Evolutionary conservation across 2,113 vertebrate species (phyloP), one percentile per base, ranked within the genome.

Genomic region (Tor tambroides): DNA sequence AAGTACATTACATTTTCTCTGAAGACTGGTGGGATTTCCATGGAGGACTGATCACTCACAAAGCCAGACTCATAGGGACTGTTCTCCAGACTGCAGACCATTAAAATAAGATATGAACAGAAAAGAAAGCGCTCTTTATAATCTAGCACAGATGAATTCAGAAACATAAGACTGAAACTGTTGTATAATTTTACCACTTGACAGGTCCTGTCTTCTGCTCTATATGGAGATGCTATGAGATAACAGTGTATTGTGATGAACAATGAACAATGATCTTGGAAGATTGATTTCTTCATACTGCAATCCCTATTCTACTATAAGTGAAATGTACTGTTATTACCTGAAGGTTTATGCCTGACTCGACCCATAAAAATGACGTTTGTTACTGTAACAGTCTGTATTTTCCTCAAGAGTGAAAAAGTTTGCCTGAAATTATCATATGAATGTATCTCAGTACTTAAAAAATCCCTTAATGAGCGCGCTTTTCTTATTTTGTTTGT

Each of bases 11-110:
- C 28, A 35, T 11, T 35, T 7, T 35, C 51, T 61, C 51, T 38
- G 77, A 56, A 80, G 30, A 28, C 74, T 3, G 7, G 15, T 8
- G 26, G 43, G 43, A 28, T 46, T 26, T 51, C 26, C 14, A 12
- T 35, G 17, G 30, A 38, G 51, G 6, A 15, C 9, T 15, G 10
- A 7, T n/a, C 30, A 7, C 46, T 51, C 28, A 35, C 6, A 5
- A 35, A 21, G 19, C 21, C 49, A 56, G 28, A 9, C 15, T 10
- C 5, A 54, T 17, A 17, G 49, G 14, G 14, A 56, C 51, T 38
- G 65, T 43, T 11, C 51, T 82, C 12, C 46, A 87, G 88, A 87
- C 86, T 43, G 5, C 3, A 71, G 32, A 71, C 67, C 67, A 38
- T 41, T 23, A 11, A 38, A 23, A 72, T 6, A 38, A 72, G 83